phyloP scores from a whole-genome alignment of 2,797 vertebrate genomes.

The Thamnophis elegans region DNA sequence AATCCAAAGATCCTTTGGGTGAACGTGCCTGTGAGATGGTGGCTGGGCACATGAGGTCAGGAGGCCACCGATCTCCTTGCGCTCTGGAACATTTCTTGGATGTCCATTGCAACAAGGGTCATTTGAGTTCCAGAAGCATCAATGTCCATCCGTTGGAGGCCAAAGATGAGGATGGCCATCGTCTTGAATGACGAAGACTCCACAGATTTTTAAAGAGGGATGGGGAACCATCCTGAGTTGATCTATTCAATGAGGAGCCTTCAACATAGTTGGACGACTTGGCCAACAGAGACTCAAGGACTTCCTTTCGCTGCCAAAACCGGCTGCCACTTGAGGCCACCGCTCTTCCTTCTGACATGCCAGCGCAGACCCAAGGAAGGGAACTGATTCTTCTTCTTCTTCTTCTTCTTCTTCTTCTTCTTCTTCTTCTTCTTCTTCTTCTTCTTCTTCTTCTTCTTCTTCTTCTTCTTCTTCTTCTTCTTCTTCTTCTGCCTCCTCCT shows the following conservation, averaged over 20 bases:
- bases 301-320: not conserved
- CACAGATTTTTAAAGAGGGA: not conserved
- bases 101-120: no score
- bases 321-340: not conserved
- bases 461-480: no score
- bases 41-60: not conserved
- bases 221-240: not conserved
- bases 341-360: not conserved
- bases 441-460: conserved; percentile 8
- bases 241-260: not conserved
- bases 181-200: not conserved
- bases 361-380: not conserved
- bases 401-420: conserved; percentile 15
- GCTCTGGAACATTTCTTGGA: not conserved
- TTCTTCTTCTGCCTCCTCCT: conserved; percentile 22
- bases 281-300: not conserved
- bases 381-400: not conserved
- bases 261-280: not conserved
- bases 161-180: not conserved
- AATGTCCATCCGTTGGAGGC: not conserved
- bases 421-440: conserved; percentile 22
- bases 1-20: not conserved
- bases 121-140: not conserved
- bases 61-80: not conserved
- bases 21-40: not conserved